A percentile compares a stretch with the other conserved stretches of the same genome.
Conservation (phyloP, 2,888 invertebrate genomes). For the Cremastinae sp. region DNA sequence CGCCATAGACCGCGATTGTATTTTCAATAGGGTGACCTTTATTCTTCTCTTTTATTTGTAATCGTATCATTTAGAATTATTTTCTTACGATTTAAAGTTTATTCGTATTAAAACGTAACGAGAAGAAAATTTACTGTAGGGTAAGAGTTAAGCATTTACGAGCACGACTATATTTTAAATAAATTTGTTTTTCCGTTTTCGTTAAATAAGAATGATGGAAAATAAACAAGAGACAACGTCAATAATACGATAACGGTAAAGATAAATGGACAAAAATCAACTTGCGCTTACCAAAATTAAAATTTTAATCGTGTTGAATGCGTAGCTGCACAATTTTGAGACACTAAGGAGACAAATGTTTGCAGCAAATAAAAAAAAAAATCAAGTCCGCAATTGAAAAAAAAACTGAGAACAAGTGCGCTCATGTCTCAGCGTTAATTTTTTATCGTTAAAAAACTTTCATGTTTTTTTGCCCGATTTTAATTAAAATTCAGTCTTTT, state of each 20-base stretch:
- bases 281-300: slow-evolving; percentile 69
- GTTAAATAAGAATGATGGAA: slow-evolving; percentile 14
- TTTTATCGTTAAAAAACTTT: neutral
- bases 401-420: slow-evolving; percentile 14
- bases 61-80: slow-evolving; percentile 49
- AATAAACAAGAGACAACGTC: slow-evolving; percentile 49
- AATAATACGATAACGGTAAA: slow-evolving; percentile 55
- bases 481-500: slow-evolving; percentile 18
- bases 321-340: slow-evolving; percentile 64
- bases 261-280: slow-evolving; percentile 57
- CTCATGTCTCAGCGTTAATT: neutral
- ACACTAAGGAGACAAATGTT: too few relatives aligned
- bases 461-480: neutral
- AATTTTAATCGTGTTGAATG: slow-evolving; percentile 61
- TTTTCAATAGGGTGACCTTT: slow-evolving; percentile 46
- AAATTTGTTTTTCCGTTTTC: slow-evolving; percentile 39
- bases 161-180: slow-evolving; percentile 46
- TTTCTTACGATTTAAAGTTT: slow-evolving; percentile 51
- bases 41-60: slow-evolving; percentile 36
- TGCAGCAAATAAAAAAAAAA: slow-evolving; percentile 26
- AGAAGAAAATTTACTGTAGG: slow-evolving; percentile 38
- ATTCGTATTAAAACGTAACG: slow-evolving; percentile 20
- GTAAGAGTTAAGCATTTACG: slow-evolving; percentile 47
- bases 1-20: slow-evolving; percentile 26
- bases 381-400: slow-evolving; percentile 14